Percentiles rank a stretch among this genome's conserved stretches.
phyloP scores from a whole-genome alignment of 2,113 vertebrate genomes.

The Accipiter cooperii region DNA sequence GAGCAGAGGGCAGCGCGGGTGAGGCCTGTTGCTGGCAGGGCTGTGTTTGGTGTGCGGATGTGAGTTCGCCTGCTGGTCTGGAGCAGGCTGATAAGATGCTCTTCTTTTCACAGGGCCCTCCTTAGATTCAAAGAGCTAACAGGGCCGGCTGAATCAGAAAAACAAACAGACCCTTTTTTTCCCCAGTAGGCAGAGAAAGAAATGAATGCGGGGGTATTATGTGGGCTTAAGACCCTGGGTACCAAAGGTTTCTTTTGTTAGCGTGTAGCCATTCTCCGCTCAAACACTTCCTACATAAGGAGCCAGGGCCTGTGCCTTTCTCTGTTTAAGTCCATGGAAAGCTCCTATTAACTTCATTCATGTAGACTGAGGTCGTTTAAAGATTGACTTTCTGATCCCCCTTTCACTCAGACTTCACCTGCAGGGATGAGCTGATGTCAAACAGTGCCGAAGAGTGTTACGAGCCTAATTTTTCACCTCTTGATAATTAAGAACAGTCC shows the following conservation, averaged over 20 bases:
- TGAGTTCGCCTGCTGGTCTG: slow-evolving; percentile 83
- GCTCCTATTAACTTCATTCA: slow-evolving; percentile 58
- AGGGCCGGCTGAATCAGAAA: slow-evolving; percentile 75
- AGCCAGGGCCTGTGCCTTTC: slow-evolving; percentile 21
- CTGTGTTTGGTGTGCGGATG: slow-evolving; percentile 81
- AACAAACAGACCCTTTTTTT: slow-evolving; percentile 77
- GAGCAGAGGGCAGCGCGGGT: slow-evolving; percentile 71
- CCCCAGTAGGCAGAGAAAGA: slow-evolving; percentile 66
- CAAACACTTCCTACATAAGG: slow-evolving; percentile 72
- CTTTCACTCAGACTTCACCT: slow-evolving; percentile 53
- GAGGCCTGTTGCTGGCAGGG: slow-evolving; percentile 79
- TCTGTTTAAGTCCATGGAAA: slow-evolving; percentile 17
- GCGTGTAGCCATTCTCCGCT: slow-evolving; percentile 66
- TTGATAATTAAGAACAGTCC: background rate
- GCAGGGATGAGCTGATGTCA: slow-evolving; percentile 32
- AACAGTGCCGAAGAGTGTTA: background rate
- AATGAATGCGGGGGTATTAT: slow-evolving; percentile 75
- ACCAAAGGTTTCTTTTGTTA: slow-evolving; percentile 81
- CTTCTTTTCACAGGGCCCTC: slow-evolving; percentile 75
- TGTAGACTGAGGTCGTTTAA: background rate
- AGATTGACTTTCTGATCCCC: slow-evolving; percentile 63
- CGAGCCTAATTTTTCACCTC: background rate
- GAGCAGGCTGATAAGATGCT: slow-evolving; percentile 89
- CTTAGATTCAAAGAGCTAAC: slow-evolving; percentile 75
- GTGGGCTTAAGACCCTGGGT: slow-evolving; percentile 73